Conservation (phyloP, 2,113 vertebrate species). For the Antechinus flavipes region DNA sequence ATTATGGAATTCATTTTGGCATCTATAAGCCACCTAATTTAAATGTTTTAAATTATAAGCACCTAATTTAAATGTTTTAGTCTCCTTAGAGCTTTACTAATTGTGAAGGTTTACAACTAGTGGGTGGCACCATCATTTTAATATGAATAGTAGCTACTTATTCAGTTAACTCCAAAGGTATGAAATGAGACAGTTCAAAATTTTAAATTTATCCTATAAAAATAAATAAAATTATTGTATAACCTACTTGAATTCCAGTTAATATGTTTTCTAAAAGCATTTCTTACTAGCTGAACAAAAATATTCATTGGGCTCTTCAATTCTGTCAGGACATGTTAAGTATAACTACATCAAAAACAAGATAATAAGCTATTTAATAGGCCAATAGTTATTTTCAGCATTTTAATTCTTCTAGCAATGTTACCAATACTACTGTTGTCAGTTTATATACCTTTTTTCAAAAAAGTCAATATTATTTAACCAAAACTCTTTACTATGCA, state of each 20-base stretch:
- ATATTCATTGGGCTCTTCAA: background rate
- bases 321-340: background rate
- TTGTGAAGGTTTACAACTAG: background rate
- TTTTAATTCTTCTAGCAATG: background rate
- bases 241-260: background rate
- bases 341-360: background rate
- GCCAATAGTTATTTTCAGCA: background rate
- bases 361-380: background rate
- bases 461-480: background rate
- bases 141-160: background rate
- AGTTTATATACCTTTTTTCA: background rate
- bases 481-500: background rate
- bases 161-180: background rate
- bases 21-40: background rate
- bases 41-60: background rate
- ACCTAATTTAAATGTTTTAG: background rate
- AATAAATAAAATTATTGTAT: background rate
- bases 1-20: background rate
- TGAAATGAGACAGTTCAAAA: background rate
- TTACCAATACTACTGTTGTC: background rate
- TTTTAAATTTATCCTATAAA: background rate
- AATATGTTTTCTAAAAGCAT: background rate
- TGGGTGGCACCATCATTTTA: background rate
- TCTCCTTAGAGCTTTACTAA: background rate
- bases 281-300: background rate